These are phyloP conservation scores for Spodoptera litura DNA, from an alignment of 1,140 invertebrate species.

Conservation along the genomic window DNA sequence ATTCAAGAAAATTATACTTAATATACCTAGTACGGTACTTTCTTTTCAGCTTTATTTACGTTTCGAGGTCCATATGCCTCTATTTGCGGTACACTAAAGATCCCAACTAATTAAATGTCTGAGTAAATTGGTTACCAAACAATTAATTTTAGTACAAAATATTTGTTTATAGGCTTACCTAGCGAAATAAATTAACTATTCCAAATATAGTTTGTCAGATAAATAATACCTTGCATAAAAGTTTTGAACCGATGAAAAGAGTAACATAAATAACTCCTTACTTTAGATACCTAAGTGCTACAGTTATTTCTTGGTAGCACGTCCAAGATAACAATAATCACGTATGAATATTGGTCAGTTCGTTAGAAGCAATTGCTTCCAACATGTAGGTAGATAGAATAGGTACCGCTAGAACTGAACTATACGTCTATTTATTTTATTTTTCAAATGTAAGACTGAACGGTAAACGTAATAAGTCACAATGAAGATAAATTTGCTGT, in stretches of 20 bases:
- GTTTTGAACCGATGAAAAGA: too few species aligned
- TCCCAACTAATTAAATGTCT: too few species aligned
- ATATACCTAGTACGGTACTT: background rate
- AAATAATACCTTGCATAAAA: too few species aligned
- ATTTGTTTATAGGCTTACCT: too few species aligned
- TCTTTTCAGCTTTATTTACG: background rate
- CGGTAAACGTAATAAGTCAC: slow-evolving; percentile 70
- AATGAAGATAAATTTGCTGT: slow-evolving; percentile 58
- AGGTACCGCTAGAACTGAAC: slow-evolving; percentile 56
- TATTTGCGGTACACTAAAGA: too few species aligned
- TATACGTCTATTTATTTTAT: slow-evolving; percentile 62
- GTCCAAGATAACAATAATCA: slow-evolving; percentile 10
- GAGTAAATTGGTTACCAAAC: too few species aligned
- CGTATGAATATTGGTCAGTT: background rate
- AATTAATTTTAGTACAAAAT: too few species aligned
- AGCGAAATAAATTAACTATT: too few species aligned
- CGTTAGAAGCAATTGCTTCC: slow-evolving; percentile 9
- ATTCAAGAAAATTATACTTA: background rate
- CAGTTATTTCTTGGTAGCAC: background rate
- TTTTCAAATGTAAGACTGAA: slow-evolving; percentile 63
- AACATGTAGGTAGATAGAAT: slow-evolving; percentile 44
- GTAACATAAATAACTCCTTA: background rate
- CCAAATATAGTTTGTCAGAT: too few species aligned
- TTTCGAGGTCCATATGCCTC: too few species aligned
- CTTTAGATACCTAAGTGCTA: background rate